phyloP scores from a whole-genome alignment of 2,113 vertebrate species.

The Hylia prasina region DNA sequence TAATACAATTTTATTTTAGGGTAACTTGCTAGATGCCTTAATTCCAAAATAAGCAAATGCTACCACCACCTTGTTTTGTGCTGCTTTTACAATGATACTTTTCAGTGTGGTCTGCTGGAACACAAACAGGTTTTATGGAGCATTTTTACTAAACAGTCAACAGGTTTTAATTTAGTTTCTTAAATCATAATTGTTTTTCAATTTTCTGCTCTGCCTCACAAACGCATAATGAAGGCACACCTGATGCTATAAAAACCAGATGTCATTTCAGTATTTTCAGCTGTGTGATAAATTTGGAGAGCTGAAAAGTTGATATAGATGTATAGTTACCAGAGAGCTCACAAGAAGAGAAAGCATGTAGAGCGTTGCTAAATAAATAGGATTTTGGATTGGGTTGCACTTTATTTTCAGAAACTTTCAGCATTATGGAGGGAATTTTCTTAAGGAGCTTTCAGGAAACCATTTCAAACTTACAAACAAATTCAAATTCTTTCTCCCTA shows the following conservation, averaged over 20 bases:
- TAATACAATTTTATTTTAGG: not conserved
- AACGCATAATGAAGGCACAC: slow-evolving; percentile 32
- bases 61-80: not conserved
- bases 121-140: not conserved
- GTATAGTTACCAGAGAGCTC: not conserved
- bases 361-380: not conserved
- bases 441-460: not conserved
- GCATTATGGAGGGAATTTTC: not conserved
- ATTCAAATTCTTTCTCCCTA: not conserved
- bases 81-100: not conserved
- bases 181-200: slow-evolving; percentile 39
- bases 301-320: not conserved
- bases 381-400: not conserved
- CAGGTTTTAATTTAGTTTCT: slow-evolving; percentile 54
- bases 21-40: not conserved
- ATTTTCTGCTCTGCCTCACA: slow-evolving; percentile 42
- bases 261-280: not conserved
- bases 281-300: not conserved
- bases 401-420: not conserved
- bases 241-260: slow-evolving; percentile 57
- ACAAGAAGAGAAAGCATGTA: not conserved
- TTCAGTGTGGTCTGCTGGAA: not conserved
- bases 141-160: slow-evolving; percentile 28
- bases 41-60: not conserved
- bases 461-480: not conserved